Percentiles rank a stretch among this genome's conserved stretches.
Evolutionary conservation across 1,140 invertebrate genomes (phyloP).

Genomic region (Chionoecetes opilio): DNA sequence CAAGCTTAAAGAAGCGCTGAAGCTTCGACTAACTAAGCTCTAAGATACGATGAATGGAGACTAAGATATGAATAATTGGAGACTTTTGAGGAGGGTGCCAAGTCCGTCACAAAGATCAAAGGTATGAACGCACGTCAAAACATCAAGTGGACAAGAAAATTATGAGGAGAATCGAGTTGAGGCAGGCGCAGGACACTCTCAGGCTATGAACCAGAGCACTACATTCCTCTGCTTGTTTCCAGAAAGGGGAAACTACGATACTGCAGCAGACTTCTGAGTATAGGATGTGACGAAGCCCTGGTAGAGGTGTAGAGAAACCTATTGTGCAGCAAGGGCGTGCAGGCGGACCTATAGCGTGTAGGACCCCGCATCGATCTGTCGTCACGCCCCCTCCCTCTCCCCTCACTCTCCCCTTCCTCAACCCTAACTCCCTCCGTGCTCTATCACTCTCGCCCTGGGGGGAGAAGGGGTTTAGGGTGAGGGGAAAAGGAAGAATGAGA

Average conservation of each 20-base stretch:
- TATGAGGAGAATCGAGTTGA: neutral
- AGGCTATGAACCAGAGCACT: neutral
- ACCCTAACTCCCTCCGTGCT: neutral
- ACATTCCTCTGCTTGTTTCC: neutral
- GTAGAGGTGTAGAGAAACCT: neutral
- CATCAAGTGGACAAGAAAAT: neutral
- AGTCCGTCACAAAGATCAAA: neutral
- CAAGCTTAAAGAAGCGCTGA: neutral
- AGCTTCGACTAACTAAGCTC: neutral
- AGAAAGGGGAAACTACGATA: neutral
- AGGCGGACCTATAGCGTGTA: neutral
- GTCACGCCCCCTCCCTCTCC: neutral
- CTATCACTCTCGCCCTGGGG: neutral
- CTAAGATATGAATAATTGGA: neutral
- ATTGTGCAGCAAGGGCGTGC: constrained; percentile 1
- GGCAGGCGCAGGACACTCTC: neutral
- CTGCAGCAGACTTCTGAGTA: neutral
- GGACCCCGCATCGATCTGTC: constrained; percentile 10
- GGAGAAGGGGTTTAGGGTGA: neutral
- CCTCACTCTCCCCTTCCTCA: neutral
- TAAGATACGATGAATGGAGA: neutral
- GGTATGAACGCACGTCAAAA: neutral
- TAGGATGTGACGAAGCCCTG: neutral
- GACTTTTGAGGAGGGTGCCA: neutral
- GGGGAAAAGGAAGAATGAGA: neutral